Evolutionary conservation across 53 echinoderm and acorn worm species (phyloP).

Genomic region (Antedon mediterranea): DNA sequence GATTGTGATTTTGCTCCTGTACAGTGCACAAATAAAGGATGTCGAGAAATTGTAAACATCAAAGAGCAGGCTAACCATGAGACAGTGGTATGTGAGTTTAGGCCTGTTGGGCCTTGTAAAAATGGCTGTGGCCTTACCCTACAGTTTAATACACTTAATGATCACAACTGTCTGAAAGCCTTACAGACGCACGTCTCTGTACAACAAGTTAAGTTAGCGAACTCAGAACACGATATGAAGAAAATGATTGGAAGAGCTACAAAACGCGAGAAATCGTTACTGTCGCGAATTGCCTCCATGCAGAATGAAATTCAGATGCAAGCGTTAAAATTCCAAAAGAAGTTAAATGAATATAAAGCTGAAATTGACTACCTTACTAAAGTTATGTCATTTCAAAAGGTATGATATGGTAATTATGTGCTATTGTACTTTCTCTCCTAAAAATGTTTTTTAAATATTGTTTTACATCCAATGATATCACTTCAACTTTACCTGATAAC

Average conservation of each 20-base stretch:
- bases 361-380: slow-evolving; percentile 84
- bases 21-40: slow-evolving; percentile 82
- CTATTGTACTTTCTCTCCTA: no score
- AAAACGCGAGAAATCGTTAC: slow-evolving; percentile 82
- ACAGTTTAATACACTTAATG: slow-evolving; percentile 50
- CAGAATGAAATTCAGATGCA: slow-evolving; percentile 99
- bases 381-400: slow-evolving; percentile 69
- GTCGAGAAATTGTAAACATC: slow-evolving; percentile 61
- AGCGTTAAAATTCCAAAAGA: slow-evolving; percentile 88
- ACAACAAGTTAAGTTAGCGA: slow-evolving; percentile 61
- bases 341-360: slow-evolving; percentile 82
- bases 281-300: slow-evolving; percentile 79
- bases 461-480: no score
- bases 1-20: slow-evolving; percentile 82
- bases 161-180: slow-evolving; percentile 84
- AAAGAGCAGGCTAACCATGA: slow-evolving; percentile 79
- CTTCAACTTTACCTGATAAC: no score
- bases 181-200: slow-evolving; percentile 45
- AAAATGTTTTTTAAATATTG: no score
- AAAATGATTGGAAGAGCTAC: slow-evolving; percentile 65
- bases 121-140: slow-evolving; percentile 78
- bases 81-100: slow-evolving; percentile 71
- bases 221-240: slow-evolving; percentile 71
- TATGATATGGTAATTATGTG: slow-evolving; percentile 19
- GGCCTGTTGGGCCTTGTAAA: slow-evolving; percentile 87